Evolutionary conservation across 1,140 invertebrate genomes (phyloP).

Genomic region (Zophobas atratus): DNA sequence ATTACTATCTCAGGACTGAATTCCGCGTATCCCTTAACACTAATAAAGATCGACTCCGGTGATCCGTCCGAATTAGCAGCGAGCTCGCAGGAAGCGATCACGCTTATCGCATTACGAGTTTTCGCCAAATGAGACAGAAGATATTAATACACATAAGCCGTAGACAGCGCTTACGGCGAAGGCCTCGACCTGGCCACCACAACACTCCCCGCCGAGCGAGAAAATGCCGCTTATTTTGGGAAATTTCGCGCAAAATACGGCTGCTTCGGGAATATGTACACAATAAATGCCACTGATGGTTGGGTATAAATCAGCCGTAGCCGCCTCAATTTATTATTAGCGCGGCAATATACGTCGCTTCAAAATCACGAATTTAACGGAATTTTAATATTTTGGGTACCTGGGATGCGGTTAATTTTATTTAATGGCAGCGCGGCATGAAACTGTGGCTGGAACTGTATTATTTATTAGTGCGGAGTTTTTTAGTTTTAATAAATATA

Average conservation of each 20-base stretch:
- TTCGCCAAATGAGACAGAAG: constrained; percentile 36
- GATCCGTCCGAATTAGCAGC: constrained; percentile 53
- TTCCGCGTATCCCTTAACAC: constrained; percentile 52
- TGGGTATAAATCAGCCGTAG: neutral
- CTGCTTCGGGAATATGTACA: neutral
- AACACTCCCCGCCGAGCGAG: neutral
- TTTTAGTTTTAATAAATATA: constrained; percentile 9
- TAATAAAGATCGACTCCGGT: constrained; percentile 52
- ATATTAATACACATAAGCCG: constrained; percentile 37
- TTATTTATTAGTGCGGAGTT: constrained; percentile 28
- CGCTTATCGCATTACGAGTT: constrained; percentile 45
- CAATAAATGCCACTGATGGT: neutral
- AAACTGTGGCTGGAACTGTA: constrained; percentile 1
- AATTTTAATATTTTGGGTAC: constrained; percentile 3
- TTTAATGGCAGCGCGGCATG: constrained; percentile 7
- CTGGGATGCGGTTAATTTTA: neutral
- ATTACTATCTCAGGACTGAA: constrained; percentile 53
- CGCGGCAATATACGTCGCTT: neutral
- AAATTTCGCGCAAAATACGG: neutral
- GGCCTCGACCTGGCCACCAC: neutral
- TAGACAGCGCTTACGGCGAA: neutral
- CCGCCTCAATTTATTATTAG: neutral
- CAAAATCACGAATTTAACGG: constrained; percentile 6
- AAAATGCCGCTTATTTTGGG: neutral
- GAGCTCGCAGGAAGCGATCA: constrained; percentile 37